A percentile compares a stretch with the other conserved stretches of the same genome.
These are phyloP conservation scores for Otocyon megalotis DNA, from an alignment of 2,113 vertebrate genomes.

Conservation along the genomic window DNA sequence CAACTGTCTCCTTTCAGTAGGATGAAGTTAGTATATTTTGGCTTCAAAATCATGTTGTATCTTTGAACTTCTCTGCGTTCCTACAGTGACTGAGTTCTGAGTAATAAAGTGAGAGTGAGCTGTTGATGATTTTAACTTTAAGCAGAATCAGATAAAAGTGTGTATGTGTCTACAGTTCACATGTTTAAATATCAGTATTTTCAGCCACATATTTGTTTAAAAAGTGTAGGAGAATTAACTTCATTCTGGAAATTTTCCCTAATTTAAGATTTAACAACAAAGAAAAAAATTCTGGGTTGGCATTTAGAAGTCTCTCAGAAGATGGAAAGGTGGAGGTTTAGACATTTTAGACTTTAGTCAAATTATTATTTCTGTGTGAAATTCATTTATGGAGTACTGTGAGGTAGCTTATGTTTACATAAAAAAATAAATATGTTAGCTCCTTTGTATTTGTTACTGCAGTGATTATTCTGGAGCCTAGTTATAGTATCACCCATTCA, in stretches of 20 bases:
- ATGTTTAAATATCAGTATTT: constrained; percentile 37
- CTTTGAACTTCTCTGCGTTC: constrained; percentile 88
- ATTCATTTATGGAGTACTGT: constrained; percentile 34
- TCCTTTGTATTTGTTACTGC: constrained; percentile 54
- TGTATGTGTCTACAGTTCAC: not conserved
- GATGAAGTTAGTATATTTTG: constrained; percentile 87
- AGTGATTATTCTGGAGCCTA: constrained; percentile 53
- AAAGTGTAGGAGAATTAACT: constrained; percentile 14
- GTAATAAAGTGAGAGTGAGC: constrained; percentile 83
- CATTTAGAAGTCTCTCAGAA: not conserved
- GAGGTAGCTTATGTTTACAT: constrained; percentile 33
- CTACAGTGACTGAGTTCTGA: constrained; percentile 85
- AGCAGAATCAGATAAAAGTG: constrained; percentile 57
- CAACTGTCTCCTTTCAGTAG: constrained; percentile 83
- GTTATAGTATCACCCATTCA: not conserved
- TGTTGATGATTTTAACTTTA: constrained; percentile 81
- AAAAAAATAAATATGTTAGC: constrained; percentile 65
- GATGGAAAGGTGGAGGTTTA: constrained; percentile 16
- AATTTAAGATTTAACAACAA: constrained; percentile 47
- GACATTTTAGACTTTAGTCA: constrained; percentile 41
- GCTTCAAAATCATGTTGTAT: constrained; percentile 84
- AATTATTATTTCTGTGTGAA: constrained; percentile 62
- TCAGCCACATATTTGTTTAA: constrained; percentile 1
- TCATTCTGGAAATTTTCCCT: constrained; percentile 5
- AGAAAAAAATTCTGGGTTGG: not conserved